phyloP scores from a whole-genome alignment of 2,888 invertebrate species.

The Orthosia gracilis region DNA sequence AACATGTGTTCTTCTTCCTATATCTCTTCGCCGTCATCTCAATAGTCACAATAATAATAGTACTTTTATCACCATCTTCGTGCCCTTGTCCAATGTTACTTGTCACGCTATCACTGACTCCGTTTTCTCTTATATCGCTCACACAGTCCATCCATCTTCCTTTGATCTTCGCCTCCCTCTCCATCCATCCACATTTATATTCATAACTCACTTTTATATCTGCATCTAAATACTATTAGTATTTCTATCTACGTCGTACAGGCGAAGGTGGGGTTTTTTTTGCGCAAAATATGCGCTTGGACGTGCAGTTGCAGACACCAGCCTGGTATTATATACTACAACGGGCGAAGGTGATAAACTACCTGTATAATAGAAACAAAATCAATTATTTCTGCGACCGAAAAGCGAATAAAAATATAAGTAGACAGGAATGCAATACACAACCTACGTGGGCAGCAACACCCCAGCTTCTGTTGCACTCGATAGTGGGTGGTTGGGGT shows the following conservation, averaged over 20 bases:
- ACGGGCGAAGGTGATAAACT: background rate
- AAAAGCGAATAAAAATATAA: background rate
- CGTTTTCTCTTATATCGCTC: too few species aligned
- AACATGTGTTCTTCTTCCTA: background rate
- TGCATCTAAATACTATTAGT: background rate
- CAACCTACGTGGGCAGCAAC: background rate
- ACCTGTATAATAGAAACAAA: background rate
- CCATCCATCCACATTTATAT: too few species aligned
- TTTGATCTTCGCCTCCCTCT: too few species aligned
- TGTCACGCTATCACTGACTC: too few species aligned
- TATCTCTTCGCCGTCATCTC: background rate
- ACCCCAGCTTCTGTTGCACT: constrained; percentile 35
- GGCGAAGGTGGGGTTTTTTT: background rate
- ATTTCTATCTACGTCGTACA: background rate
- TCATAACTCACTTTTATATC: too few species aligned
- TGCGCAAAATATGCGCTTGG: background rate
- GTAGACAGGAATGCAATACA: constrained; percentile 4
- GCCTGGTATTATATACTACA: too few species aligned
- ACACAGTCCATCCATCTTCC: too few species aligned
- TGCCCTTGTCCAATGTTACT: too few species aligned
- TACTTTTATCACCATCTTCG: too few species aligned
- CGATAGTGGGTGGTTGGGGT: constrained; percentile 26
- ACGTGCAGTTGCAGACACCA: background rate
- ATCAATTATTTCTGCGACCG: background rate
- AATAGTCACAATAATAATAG: too few species aligned